phyloP scores from a whole-genome alignment of 2,113 vertebrate genomes.

The Hepsetus odoe region DNA sequence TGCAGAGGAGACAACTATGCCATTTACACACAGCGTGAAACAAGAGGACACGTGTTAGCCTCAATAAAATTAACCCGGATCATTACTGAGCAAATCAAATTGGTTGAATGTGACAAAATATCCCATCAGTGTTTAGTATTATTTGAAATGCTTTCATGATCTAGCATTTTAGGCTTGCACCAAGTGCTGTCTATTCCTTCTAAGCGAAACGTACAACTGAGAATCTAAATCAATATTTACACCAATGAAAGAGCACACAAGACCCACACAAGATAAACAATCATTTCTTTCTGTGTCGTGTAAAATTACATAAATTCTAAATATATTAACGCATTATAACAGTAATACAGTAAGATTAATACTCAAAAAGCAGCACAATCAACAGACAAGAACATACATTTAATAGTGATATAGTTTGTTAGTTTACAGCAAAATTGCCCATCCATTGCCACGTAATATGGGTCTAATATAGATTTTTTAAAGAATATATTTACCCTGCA shows the following conservation, averaged over 20 bases:
- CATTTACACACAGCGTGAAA: neutral
- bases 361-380: slow-evolving; percentile 65
- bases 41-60: neutral
- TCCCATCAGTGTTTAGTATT: neutral
- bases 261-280: slow-evolving; percentile 65
- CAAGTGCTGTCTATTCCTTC: slow-evolving; percentile 11
- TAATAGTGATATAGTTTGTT: slow-evolving; percentile 40
- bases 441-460: slow-evolving; percentile 58
- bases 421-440: slow-evolving; percentile 57
- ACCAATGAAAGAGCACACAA: slow-evolving; percentile 52
- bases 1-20: neutral
- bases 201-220: neutral
- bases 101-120: slow-evolving; percentile 6
- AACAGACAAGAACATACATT: slow-evolving; percentile 53
- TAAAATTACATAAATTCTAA: slow-evolving; percentile 65
- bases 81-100: neutral
- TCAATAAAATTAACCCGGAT: neutral
- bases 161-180: slow-evolving; percentile 47
- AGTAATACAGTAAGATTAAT: slow-evolving; percentile 64
- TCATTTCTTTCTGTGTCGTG: slow-evolving; percentile 54
- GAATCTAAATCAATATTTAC: slow-evolving; percentile 66
- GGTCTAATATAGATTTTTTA: slow-evolving; percentile 27
- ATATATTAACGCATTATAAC: slow-evolving; percentile 63
- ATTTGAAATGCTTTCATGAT: slow-evolving; percentile 18
- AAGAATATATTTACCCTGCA: slow-evolving; percentile 34